Base-by-base conservation (phyloP, 2,113 vertebrate genomes). In the Gracilinanus agilis region DNA sequence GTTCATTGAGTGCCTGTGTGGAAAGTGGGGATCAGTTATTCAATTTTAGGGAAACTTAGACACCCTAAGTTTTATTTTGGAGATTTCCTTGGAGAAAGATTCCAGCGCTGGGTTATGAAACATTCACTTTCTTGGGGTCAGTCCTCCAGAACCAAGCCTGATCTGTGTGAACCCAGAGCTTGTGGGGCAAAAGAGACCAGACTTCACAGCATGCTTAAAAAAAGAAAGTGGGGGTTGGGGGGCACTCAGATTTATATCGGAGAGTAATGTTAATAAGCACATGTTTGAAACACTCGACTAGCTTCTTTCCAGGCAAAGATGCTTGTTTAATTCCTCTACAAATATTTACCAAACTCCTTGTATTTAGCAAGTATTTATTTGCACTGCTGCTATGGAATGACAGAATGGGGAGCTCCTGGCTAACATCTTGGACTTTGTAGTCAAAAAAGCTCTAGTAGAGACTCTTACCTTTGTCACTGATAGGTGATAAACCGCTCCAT, bases 111-210 rank as follows among this genome's bases (percentile, higher is more conserved):
- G 11, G 27, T 2, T 11, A 61, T 61, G 27, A 34, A 49, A 5
- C 49, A 2, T 49, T 49, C 49, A 49, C 49, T 49, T 49, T 49
- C 49, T 49, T 49, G 49, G 49, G n/a, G 5, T 83, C 67, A 40
- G 23, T 23, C 34, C 67, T n/a, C 7, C 67, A 83, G 67, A 83
- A 83, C 40, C 7, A 83, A 67, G 40, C 40, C 19, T 2, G 7
- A 83, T 9, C 19, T 40, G 67, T 75, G 67, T 75, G 67, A 75
- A 34, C 34, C 34, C 34, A 75, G 61, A 83, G 67, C 7, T 40
- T 19, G 2, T 83, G 67, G n/a, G 95, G 95, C 95, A 95, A 95
- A 16, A 91, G 93, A 95, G 90, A 91, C 61, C 75, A 92, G 93
- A 95, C 54, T 90, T 49, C 90, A 96, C 44, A 44, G 58, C 54